Percentiles rank a stretch among this genome's conserved stretches.
Conservation (phyloP, 2,113 vertebrate genomes). For the Thalassarche chlororhynchos region DNA sequence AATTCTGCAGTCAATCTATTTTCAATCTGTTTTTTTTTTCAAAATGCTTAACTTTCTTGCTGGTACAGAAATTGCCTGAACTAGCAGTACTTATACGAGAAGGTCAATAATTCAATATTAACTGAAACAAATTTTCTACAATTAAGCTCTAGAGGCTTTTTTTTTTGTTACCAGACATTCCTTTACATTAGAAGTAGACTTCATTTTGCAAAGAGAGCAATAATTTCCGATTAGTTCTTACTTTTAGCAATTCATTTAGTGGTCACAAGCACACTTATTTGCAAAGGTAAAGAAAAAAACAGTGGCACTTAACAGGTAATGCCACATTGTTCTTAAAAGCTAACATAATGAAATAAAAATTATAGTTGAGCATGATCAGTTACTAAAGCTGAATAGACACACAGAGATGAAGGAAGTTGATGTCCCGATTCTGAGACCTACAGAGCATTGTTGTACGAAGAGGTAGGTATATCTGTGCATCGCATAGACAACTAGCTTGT, state of each 20-base stretch:
- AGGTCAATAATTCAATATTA: slow-evolving; percentile 41
- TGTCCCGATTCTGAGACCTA: neutral
- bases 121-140: neutral
- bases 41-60: neutral
- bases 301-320: neutral
- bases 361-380: neutral
- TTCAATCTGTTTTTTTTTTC: neutral
- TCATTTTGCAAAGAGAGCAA: neutral
- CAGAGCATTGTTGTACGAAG: neutral
- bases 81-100: neutral
- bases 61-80: neutral
- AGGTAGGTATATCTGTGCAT: too few species aligned
- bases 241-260: neutral
- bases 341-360: neutral
- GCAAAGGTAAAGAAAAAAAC: neutral
- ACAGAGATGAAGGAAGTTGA: fast-evolving
- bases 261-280: neutral
- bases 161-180: neutral
- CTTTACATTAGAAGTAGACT: neutral
- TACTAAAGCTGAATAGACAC: neutral
- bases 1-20: neutral
- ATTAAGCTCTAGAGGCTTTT: neutral
- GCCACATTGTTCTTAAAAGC: neutral
- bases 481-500: neutral
- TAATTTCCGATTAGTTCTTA: slow-evolving; percentile 4